These are phyloP conservation scores for Conger conger DNA, from an alignment of 2,113 vertebrate species.

Conservation along the genomic window DNA sequence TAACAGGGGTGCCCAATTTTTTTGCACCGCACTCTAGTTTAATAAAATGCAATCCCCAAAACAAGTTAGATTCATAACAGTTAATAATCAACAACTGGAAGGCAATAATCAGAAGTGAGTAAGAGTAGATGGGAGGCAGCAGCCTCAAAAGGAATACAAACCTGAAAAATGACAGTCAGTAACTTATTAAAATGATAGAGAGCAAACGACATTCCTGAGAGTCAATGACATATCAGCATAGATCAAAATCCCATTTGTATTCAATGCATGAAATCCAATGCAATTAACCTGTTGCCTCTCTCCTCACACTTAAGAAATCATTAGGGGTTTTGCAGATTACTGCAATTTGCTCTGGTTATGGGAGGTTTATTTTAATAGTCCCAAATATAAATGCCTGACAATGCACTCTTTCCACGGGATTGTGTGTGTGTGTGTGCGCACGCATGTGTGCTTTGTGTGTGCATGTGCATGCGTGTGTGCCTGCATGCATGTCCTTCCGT, in stretches of 20 bases:
- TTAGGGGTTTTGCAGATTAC: constrained; percentile 41
- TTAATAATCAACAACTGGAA: constrained; percentile 49
- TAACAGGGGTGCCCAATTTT: too few relatives aligned
- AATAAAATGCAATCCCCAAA: constrained; percentile 41
- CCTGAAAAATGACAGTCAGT: constrained; percentile 45
- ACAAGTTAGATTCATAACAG: constrained; percentile 44
- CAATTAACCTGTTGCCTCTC: constrained; percentile 38
- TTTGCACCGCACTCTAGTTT: too few relatives aligned
- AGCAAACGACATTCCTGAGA: constrained; percentile 21
- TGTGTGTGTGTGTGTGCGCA: background rate
- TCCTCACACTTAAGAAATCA: constrained; percentile 41
- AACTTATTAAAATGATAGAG: constrained; percentile 35
- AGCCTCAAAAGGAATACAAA: constrained; percentile 57
- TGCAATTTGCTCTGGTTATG: constrained; percentile 37
- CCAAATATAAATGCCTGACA: constrained; percentile 36
- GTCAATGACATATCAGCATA: constrained; percentile 44
- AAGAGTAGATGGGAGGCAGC: constrained; percentile 45
- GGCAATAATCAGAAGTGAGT: constrained; percentile 52
- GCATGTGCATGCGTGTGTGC: too few relatives aligned
- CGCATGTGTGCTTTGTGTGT: background rate
- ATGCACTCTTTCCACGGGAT: constrained; percentile 56
- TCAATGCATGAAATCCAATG: constrained; percentile 19
- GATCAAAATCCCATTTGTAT: constrained; percentile 50
- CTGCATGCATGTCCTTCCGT: too few relatives aligned
- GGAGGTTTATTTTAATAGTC: constrained; percentile 42